Conservation (phyloP, 2,797 vertebrate species). For the Bradypodion ventrale region DNA sequence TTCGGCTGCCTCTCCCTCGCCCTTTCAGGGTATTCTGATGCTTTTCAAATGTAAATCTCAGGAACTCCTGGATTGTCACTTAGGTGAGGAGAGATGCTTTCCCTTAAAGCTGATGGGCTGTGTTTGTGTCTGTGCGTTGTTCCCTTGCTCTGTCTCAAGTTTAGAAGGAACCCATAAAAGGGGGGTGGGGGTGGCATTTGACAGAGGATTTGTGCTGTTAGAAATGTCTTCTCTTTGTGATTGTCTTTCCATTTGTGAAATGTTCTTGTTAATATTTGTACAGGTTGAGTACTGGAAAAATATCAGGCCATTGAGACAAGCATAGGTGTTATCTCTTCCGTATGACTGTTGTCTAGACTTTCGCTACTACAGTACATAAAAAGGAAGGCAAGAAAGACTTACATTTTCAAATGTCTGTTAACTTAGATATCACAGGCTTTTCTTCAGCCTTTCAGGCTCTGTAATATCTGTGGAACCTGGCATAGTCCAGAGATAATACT, state of each 20-base stretch:
- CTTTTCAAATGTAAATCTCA: slow-evolving; percentile 22
- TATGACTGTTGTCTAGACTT: slow-evolving; percentile 71
- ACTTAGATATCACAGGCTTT: slow-evolving; percentile 70
- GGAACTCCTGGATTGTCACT: slow-evolving; percentile 33
- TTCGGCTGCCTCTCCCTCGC: slow-evolving; percentile 29
- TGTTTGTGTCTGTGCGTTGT: slow-evolving; percentile 22
- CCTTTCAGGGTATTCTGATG: slow-evolving; percentile 25
- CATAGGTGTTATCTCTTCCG: slow-evolving; percentile 74
- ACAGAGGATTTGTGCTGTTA: slow-evolving; percentile 3
- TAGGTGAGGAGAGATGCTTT: not conserved
- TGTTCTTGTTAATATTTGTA: slow-evolving; percentile 76
- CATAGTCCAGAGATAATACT: slow-evolving; percentile 51
- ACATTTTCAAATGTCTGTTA: slow-evolving; percentile 64
- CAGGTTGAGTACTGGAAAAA: slow-evolving; percentile 78
- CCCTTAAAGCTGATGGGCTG: not conserved
- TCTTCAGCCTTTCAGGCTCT: slow-evolving; percentile 60
- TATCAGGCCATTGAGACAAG: slow-evolving; percentile 74
- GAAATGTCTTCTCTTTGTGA: slow-evolving; percentile 44
- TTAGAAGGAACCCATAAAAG: slow-evolving; percentile 15
- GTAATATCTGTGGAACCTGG: slow-evolving; percentile 55
- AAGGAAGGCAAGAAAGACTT: slow-evolving; percentile 57
- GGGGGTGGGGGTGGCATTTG: not conserved
- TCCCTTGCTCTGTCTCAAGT: slow-evolving; percentile 37
- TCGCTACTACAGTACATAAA: slow-evolving; percentile 58
- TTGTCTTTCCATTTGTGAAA: slow-evolving; percentile 52